These are phyloP conservation scores for Monomorium pharaonis DNA, from an alignment of 1,140 invertebrate species.

Conservation along the genomic window DNA sequence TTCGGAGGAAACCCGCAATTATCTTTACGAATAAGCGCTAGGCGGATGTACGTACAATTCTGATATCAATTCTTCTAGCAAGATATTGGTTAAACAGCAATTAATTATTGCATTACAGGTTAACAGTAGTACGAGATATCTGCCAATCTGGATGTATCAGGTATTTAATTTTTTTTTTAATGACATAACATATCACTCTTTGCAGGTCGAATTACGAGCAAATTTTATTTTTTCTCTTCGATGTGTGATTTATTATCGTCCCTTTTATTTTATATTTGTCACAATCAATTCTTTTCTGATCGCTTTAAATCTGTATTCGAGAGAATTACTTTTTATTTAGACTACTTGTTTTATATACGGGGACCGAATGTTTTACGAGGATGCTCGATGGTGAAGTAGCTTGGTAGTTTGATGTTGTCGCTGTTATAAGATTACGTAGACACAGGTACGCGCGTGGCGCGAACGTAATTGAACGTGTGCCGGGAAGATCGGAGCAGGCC, in stretches of 20 bases:
- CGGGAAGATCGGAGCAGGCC: constrained; percentile 43
- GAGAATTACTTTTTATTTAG: constrained; percentile 29
- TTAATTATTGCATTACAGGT: constrained; percentile 9
- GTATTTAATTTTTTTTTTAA: background rate
- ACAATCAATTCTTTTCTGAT: constrained; percentile 23
- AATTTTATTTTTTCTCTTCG: background rate
- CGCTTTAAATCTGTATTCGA: constrained; percentile 6
- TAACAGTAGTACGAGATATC: background rate
- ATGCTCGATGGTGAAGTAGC: constrained; percentile 28
- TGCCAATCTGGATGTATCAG: background rate
- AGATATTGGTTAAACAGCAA: background rate
- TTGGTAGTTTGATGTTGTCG: constrained; percentile 14
- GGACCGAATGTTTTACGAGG: constrained; percentile 35
- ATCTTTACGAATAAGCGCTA: background rate
- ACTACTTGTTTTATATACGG: background rate
- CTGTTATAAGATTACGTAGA: constrained; percentile 30
- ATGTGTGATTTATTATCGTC: background rate
- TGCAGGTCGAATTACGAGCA: background rate
- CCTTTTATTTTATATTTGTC: background rate
- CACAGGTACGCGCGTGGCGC: constrained; percentile 48
- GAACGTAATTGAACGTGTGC: constrained; percentile 10
- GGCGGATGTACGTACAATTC: background rate
- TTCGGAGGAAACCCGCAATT: background rate
- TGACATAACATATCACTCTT: background rate
- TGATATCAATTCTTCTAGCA: background rate